Evolutionary conservation across 53 echinoderm and acorn worm genomes (phyloP).

Genomic region (Henricia sp.): DNA sequence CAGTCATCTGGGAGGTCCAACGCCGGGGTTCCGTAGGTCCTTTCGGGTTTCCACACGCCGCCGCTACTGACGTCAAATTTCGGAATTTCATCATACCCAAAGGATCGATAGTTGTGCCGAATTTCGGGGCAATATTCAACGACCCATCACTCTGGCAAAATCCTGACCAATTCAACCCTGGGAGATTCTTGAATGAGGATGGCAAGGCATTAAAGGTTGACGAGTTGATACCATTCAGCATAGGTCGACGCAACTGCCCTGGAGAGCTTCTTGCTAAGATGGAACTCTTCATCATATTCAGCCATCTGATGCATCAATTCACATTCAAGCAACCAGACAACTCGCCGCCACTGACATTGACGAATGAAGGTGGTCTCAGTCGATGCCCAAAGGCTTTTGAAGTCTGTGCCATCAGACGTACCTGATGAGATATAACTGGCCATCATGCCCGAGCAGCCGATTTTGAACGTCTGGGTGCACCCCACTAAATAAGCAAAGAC

Average conservation of each 20-base stretch:
- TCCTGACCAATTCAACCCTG: not conserved
- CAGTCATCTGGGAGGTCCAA: too few species aligned
- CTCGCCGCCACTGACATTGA: not conserved
- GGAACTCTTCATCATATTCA: constrained; percentile 4
- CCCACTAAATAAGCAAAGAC: too few species aligned
- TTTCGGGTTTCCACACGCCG: not conserved
- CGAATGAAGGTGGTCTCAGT: not conserved
- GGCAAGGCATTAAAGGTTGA: not conserved
- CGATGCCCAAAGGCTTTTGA: not conserved
- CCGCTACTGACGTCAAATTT: not conserved
- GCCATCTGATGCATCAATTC: not conserved
- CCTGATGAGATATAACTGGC: too few species aligned
- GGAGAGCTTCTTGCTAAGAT: constrained; percentile 1
- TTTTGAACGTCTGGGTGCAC: too few species aligned
- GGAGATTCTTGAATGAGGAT: not conserved
- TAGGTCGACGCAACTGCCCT: not conserved
- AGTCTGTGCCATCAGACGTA: not conserved
- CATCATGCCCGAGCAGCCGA: too few species aligned
- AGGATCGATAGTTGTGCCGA: not conserved
- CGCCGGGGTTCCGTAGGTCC: not conserved
- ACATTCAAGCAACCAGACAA: not conserved
- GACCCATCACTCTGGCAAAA: not conserved
- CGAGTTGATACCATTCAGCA: constrained; percentile 12
- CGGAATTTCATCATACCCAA: not conserved
- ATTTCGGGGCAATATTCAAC: not conserved